A percentile compares a stretch with the other conserved stretches of the same genome.
phyloP scores from a whole-genome alignment of 92 coral and sea anemone species.

The Muricea muricata region DNA sequence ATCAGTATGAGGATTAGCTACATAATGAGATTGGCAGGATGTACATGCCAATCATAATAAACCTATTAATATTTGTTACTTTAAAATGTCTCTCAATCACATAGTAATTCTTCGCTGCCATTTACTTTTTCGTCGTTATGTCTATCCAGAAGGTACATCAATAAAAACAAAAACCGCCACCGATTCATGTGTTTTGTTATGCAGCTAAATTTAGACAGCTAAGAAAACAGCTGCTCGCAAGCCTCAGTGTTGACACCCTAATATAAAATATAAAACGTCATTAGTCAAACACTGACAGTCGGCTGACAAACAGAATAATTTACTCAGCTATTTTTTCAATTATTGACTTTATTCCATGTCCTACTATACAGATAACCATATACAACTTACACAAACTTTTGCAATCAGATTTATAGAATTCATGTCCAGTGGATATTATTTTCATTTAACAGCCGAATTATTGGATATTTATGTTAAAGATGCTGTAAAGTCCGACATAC shows the following conservation, averaged over 20 bases:
- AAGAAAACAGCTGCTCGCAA: conserved; percentile 69
- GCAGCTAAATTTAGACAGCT: conserved; percentile 53
- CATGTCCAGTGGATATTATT: too few species aligned
- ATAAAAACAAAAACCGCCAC: conserved; percentile 65
- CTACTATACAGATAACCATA: neutral
- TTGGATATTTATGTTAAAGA: too few species aligned
- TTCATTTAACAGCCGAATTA: too few species aligned
- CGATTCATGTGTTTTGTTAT: conserved; percentile 73
- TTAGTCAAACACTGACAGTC: too few species aligned
- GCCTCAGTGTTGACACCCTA: conserved; percentile 68
- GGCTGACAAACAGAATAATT: too few species aligned
- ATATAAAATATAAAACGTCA: neutral
- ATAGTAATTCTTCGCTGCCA: neutral
- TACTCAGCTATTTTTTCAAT: too few species aligned
- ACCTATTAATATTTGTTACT: neutral
- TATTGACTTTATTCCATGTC: neutral
- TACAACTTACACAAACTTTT: neutral
- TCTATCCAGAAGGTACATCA: conserved; percentile 62
- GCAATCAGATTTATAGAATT: too few species aligned
- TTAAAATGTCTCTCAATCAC: conserved; percentile 1
- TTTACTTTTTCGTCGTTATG: conserved; percentile 62
- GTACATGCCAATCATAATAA: neutral
- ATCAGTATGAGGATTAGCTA: too few species aligned
- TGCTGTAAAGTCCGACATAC: too few species aligned
- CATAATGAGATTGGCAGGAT: too few species aligned